Conservation (phyloP, 2,888 invertebrate genomes). For the Dromius quadrimaculatus region DNA sequence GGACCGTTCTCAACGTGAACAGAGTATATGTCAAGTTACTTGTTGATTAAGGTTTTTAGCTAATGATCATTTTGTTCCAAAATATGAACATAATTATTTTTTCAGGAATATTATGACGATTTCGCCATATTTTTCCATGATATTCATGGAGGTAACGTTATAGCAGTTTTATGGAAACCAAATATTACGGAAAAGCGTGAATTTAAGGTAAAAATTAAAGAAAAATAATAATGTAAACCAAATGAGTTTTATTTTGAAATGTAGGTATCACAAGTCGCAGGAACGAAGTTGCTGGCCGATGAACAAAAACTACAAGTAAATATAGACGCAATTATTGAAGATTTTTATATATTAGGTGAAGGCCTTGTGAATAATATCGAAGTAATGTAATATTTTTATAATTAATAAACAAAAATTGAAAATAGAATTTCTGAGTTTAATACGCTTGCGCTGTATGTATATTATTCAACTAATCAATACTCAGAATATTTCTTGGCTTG, state of each 20-base stretch:
- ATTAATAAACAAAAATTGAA: constrained; percentile 1
- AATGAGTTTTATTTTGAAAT: constrained; percentile 57
- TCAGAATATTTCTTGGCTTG: too few species aligned
- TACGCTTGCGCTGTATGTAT: too few species aligned
- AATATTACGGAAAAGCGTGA: constrained; percentile 71
- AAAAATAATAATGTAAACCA: constrained; percentile 14
- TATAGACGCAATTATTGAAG: constrained; percentile 76
- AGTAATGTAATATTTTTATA: constrained; percentile 41
- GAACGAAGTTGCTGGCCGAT: constrained; percentile 67
- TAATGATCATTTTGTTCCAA: background rate
- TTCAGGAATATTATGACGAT: constrained; percentile 73
- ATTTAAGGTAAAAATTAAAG: constrained; percentile 75
- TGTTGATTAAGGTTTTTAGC: too few species aligned
- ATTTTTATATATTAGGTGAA: constrained; percentile 77
- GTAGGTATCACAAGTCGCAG: constrained; percentile 72
- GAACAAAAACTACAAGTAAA: constrained; percentile 72
- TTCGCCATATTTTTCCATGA: constrained; percentile 92
- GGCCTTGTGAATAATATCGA: constrained; percentile 75
- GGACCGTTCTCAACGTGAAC: too few species aligned
- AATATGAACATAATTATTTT: constrained; percentile 2
- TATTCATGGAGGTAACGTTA: constrained; percentile 84
- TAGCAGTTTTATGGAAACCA: constrained; percentile 89
- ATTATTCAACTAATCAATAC: too few species aligned
- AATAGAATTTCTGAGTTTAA: too few species aligned
- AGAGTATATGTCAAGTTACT: too few species aligned